Conservation (phyloP, 2,797 vertebrate genomes). For the Macrochelys suwanniensis region DNA sequence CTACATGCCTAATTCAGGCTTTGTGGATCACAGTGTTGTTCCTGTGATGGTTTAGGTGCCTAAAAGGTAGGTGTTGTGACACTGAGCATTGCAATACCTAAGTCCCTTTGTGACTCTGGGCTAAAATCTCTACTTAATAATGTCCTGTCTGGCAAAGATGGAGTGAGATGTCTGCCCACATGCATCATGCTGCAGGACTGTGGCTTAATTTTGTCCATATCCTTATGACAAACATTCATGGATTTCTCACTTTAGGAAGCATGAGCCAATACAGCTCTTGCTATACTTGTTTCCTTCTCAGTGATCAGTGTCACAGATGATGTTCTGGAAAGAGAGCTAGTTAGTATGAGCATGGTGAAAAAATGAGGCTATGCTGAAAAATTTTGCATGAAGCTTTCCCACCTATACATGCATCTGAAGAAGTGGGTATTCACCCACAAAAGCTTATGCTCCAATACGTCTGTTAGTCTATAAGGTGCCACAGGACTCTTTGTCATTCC, state of each 20-base stretch:
- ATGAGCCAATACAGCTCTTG: not conserved
- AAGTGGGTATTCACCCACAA: no score
- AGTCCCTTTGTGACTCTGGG: not conserved
- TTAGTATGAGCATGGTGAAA: not conserved
- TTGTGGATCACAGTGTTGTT: not conserved
- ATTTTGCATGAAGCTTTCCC: not conserved
- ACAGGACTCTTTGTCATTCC: not conserved
- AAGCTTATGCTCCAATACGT: no score
- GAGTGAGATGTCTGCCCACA: not conserved
- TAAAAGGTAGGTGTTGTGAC: not conserved
- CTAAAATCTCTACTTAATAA: not conserved
- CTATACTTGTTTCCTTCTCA: not conserved
- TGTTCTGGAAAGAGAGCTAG: not conserved
- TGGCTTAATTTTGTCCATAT: not conserved
- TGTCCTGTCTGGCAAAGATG: not conserved
- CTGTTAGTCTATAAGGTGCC: no score
- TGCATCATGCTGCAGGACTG: not conserved
- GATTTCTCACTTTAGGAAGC: not conserved
- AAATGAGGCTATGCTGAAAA: not conserved
- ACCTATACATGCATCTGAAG: no score
- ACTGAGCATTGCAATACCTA: not conserved
- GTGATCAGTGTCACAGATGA: not conserved
- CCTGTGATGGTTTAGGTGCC: not conserved
- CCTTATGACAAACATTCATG: not conserved
- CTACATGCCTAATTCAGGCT: not conserved